phyloP scores from a whole-genome alignment of 1,140 invertebrate genomes.

The Mya arenaria region DNA sequence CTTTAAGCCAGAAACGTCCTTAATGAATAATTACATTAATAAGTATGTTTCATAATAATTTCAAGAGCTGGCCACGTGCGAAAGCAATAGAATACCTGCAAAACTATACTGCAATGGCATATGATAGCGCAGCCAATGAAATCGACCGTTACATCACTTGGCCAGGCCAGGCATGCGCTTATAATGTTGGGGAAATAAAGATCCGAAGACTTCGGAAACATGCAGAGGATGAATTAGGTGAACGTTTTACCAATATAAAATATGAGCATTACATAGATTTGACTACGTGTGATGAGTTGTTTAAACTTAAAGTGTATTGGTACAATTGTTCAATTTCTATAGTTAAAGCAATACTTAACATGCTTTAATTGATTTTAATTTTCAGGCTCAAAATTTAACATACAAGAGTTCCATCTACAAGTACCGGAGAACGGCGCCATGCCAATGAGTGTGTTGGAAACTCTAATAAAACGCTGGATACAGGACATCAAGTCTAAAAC shows the following conservation, averaged over 20 bases:
- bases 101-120: constrained; percentile 71
- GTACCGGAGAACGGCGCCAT: constrained; percentile 67
- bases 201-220: too few relatives aligned
- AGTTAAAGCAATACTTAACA: too few relatives aligned
- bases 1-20: too few relatives aligned
- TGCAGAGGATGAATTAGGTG: too few relatives aligned
- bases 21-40: too few relatives aligned
- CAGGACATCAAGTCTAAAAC: background rate
- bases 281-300: too few relatives aligned
- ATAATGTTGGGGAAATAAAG: constrained; percentile 82
- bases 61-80: constrained; percentile 60
- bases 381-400: constrained; percentile 70
- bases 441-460: constrained; percentile 72
- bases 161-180: constrained; percentile 82
- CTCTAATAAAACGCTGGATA: constrained; percentile 72
- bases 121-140: constrained; percentile 71
- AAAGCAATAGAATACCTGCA: constrained; percentile 79
- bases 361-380: background rate
- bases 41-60: too few relatives aligned
- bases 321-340: too few relatives aligned
- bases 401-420: constrained; percentile 76
- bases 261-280: too few relatives aligned
- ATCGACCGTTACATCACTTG: constrained; percentile 81
- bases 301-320: too few relatives aligned
- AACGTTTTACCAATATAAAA: too few relatives aligned